Conservation (phyloP, 2,888 invertebrate species). For the Strigamia transsilvanica region DNA sequence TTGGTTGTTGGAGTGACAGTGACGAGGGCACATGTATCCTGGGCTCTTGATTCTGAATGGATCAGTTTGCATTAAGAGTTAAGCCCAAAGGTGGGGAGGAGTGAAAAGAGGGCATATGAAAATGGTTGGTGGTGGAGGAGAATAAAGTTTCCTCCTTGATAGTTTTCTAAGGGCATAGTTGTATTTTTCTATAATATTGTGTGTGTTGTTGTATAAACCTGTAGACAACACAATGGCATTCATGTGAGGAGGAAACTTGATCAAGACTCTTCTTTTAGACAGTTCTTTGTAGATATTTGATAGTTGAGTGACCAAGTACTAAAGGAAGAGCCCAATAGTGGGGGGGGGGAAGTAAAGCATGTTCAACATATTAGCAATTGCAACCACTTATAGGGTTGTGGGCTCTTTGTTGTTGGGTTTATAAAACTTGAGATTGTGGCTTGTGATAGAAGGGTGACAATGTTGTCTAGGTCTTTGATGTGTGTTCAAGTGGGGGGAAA, state of each 20-base stretch:
- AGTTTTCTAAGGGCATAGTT: constrained; percentile 4
- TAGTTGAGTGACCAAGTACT: constrained; percentile 39
- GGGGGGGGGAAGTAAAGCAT: background rate
- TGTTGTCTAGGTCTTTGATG: constrained; percentile 11
- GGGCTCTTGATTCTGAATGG: constrained; percentile 12
- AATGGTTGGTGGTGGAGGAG: constrained; percentile 27
- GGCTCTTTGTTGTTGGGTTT: constrained; percentile 33
- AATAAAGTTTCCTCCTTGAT: constrained; percentile 35
- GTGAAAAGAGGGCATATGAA: constrained; percentile 7
- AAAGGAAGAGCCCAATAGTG: constrained; percentile 14
- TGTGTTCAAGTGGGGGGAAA: constrained; percentile 9
- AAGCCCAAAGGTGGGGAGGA: constrained; percentile 17
- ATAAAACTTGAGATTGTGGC: constrained; percentile 42
- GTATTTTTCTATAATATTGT: constrained; percentile 36
- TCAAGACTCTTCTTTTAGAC: constrained; percentile 36
- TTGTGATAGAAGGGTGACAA: constrained; percentile 38
- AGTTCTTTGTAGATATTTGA: constrained; percentile 30
- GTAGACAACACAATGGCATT: constrained; percentile 44
- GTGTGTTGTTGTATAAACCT: constrained; percentile 41
- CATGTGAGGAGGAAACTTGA: constrained; percentile 44
- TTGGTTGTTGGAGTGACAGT: constrained; percentile 44
- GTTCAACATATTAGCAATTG: constrained; percentile 44
- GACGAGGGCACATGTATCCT: constrained; percentile 39
- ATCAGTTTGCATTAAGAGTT: constrained; percentile 42
- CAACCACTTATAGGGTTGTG: constrained; percentile 30